These are phyloP conservation scores for Spodoptera frugiperda DNA, from an alignment of 1,140 invertebrate genomes.

Conservation along the genomic window DNA sequence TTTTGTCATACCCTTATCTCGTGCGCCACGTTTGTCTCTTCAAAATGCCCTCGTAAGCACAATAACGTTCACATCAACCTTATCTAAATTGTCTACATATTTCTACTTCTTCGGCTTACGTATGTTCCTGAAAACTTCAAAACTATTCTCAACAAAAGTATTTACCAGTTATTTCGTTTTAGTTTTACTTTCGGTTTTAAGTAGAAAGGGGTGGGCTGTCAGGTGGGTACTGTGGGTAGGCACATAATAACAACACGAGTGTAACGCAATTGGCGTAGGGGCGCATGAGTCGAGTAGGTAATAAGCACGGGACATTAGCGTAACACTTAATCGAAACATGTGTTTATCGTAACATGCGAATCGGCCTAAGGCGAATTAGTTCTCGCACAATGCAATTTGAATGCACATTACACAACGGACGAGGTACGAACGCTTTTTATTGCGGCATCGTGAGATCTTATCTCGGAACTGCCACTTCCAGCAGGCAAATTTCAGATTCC, in stretches of 20 bases:
- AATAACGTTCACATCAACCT: conserved; percentile 74
- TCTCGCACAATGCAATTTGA: conserved; percentile 86
- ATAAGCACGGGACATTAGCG: conserved; percentile 63
- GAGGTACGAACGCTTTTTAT: conserved; percentile 85
- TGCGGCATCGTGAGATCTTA: conserved; percentile 86
- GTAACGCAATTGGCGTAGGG: conserved; percentile 36
- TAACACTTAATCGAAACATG: conserved; percentile 80
- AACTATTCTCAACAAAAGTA: conserved; percentile 1
- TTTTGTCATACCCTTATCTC: conserved; percentile 85
- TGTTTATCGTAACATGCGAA: conserved; percentile 85
- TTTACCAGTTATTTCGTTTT: conserved; percentile 1
- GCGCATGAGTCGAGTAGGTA: conserved; percentile 52
- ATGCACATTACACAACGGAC: conserved; percentile 86
- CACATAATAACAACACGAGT: conserved; percentile 19
- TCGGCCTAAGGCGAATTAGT: conserved; percentile 85
- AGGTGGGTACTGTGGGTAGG: background rate
- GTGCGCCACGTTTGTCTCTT: conserved; percentile 77
- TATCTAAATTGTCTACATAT: conserved; percentile 58
- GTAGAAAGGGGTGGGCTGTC: background rate
- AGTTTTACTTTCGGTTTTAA: conserved; percentile 25
- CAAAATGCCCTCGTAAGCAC: conserved; percentile 71
- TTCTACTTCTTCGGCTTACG: conserved; percentile 24
- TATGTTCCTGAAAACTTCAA: conserved; percentile 33
- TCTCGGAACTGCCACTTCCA: conserved; percentile 85
- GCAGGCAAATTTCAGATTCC: conserved; percentile 84